Base-by-base conservation (phyloP, 2,888 invertebrate species). In the Atethmia centrago region DNA sequence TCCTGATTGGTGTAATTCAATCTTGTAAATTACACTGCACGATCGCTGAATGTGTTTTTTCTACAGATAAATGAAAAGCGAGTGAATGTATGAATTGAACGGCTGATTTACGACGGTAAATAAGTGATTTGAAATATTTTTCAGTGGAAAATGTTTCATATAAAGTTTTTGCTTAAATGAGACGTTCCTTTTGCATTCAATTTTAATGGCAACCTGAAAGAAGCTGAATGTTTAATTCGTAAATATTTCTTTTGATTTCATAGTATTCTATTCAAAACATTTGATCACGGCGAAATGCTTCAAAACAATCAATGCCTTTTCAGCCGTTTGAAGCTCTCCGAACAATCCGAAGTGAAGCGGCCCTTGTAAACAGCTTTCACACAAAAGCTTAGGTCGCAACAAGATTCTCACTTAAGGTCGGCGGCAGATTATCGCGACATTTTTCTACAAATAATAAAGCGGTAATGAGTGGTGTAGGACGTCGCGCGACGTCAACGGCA, bases 1-100 rank as follows among this genome's bases (percentile, higher is more conserved):
- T 80, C 78, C 84, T 83, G 82, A 88, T 88, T 83, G 85, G 70
- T 81, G 85, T 88, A 86, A 88, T 88, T 88, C 78, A 86, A 86
- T 86, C 73, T 85, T 82, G 78, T 83, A 85, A 87, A 88, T 88
- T 84, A 78, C 86, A 71, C 74, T 84, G 80, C 76, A 69, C 74
- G 75, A 69, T 73, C 62, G 58, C 65, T 82, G 82, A 80, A 85
- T 66, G 67, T 68, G 40, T 78, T 83, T 84, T 77, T 83, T 74
- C 71, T 67, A 61, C 62, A 66, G 64, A 69, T 69, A 77, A 75
- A 77, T 86, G 74, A 86, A 84, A 81, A 79, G 73, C 74, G 55
- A 59, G 63, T 66, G 64, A 63, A 78, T 74, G 62, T 69, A 63
- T 55, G 73, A 65, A 62, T 67, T 78, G 77, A 77, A 85, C 77